Base-by-base conservation (phyloP, 2,113 vertebrate species). In the Microcebus jonahi region DNA sequence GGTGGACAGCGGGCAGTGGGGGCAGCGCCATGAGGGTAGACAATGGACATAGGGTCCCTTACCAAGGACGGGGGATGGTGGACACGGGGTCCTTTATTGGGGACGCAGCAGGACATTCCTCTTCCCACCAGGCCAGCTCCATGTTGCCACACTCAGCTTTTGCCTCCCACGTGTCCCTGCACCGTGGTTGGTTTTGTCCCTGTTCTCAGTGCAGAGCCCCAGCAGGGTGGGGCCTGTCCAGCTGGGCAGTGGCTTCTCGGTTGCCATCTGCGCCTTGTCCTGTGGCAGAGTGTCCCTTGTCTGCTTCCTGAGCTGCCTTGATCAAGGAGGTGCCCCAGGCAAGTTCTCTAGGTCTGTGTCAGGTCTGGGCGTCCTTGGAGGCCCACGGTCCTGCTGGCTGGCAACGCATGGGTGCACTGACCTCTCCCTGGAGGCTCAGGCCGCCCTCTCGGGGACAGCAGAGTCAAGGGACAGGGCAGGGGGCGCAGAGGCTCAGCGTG, bases 401-500 rank as follows among this genome's bases (percentile, higher is more conserved):
- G 36, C 76, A 5, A 17, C 6, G 34, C 5, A 10, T 76, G 23
- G 42, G 48, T 3, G 0, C 31, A 42, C 6, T 27, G 34, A 63
- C 36, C 45, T 8, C 29, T 6, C 48, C n/a, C 5, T 5, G 61
- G 4, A 12, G 7, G 57, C 2, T 8, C 21, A 23, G 63, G 70
- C 17, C 25, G 50, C 55, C 39, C 8, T 34, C 4, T 2, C 2
- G 21, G 48, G 45, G 29, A 4, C n/a, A 4, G 14, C 55, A 50
- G 70, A 12, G 20, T 39, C n/a, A 8, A 25, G 23, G 59, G 36
- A 18, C 31, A 2, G 36, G 57, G 34, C 0, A 57, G 8, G 3
- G 82, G n/a, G 8, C 1, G 0, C 2, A 4, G 65, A 76, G 42
- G 7, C n/a, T 63, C 21, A 0, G 1, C 6, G 1, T 1, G 2